Evolutionary conservation across 2,113 vertebrate species (phyloP), one percentile per base, ranked within the genome.

Genomic region (Callionymus lyra): DNA sequence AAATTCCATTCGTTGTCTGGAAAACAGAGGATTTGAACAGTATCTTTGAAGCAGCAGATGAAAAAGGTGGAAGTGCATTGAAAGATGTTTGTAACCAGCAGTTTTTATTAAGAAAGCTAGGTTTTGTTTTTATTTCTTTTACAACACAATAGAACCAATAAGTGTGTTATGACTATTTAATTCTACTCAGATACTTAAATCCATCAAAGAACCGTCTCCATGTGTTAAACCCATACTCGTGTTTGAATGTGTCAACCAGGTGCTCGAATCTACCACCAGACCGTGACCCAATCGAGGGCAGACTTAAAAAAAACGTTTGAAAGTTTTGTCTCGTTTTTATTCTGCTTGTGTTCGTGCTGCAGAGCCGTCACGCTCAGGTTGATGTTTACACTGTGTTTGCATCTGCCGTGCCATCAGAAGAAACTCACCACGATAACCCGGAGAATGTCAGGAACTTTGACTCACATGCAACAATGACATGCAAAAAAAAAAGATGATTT

Each of bases 181-280:
- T 49, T 39, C 19, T 15, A 3, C 58, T 62, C 59, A 41, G 54
- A 57, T 64, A 43, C 45, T 57, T 44, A 52, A 4, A 38, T 18
- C 18, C 37, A 15, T 9, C n/a, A 3, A 9, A 41, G 16, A 46
- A 27, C 33, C 50, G 8, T 42, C 44, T 17, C 55, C 21, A 44
- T 42, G 31, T 57, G 31, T 48, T 1, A 34, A 14, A 31, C 6
- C 11, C 2, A 31, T 15, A n/a, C 2, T 16, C n/a, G 36, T 56
- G 53, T 56, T 63, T 36, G 33, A 14, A 21, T 47, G 49, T 31
- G 37, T 41, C 36, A 44, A 32, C 38, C 51, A 72, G 41, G 40
- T 48, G 45, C 64, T 61, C 67, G 34, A 76, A 67, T 47, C 60
- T 50, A 56, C 57, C 65, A 66, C 18, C 44, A 52, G 65, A 77